Evolutionary conservation across 2,797 vertebrate genomes (phyloP).

Genomic region (Okamejei kenojei): DNA sequence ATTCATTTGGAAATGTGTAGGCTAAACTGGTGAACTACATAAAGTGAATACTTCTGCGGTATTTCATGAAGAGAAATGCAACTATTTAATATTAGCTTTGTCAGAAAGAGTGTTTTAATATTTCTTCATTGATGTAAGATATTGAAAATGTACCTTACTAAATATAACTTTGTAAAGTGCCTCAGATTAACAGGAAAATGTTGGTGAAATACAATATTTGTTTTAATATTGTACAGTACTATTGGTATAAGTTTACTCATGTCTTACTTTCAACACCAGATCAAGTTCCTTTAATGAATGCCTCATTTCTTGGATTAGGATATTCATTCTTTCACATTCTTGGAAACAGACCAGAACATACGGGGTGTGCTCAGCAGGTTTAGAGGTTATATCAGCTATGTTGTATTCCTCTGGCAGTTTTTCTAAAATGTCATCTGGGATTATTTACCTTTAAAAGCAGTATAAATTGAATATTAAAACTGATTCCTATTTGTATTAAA

Average conservation of each 20-base stretch:
- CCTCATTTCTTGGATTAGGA: slow-evolving; percentile 57
- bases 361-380: slow-evolving; percentile 61
- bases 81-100: not conserved
- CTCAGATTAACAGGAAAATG: not conserved
- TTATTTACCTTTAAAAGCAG: slow-evolving; percentile 57
- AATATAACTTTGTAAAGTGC: not conserved
- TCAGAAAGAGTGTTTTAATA: not conserved
- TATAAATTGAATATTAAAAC: not conserved
- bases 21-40: not conserved
- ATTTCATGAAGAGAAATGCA: not conserved
- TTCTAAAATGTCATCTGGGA: slow-evolving; percentile 63
- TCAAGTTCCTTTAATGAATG: slow-evolving; percentile 66
- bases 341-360: slow-evolving; percentile 70
- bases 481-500: not conserved
- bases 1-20: not conserved
- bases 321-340: slow-evolving; percentile 71
- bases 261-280: slow-evolving; percentile 63
- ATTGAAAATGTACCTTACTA: not conserved
- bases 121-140: not conserved
- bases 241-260: not conserved
- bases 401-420: slow-evolving; percentile 69
- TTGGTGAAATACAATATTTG: not conserved
- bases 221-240: not conserved
- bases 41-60: not conserved
- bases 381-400: slow-evolving; percentile 67